Evolutionary conservation across 2,797 vertebrate species (phyloP), one percentile per base, ranked within the genome.

Genomic region (Melopsittacus undulatus): DNA sequence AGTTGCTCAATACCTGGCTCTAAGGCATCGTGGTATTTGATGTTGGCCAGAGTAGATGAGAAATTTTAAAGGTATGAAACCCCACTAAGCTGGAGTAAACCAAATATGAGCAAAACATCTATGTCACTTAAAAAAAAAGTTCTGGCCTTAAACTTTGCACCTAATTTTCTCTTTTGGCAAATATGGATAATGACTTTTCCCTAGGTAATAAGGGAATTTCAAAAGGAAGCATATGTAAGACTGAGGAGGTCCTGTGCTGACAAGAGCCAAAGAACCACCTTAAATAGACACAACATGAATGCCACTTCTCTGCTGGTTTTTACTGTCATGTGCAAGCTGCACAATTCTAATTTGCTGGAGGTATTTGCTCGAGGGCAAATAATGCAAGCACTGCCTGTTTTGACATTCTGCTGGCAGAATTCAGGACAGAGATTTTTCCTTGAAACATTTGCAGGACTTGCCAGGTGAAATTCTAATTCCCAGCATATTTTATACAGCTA

Each of bases 401-500:
- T 46, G 49, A 36, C 49, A 80, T 91, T 51, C 34, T 30, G 21
- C 34, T 66, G 82, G 88, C 85, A 83, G 56, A 72, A 48, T 76
- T 80, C 69, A 51, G 81, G 61, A 23, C 27, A 20, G 59, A 77
- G 66, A 66, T 84, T 87, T 94, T 89, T 73, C 54, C 81, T 89
- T 91, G 85, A 83, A 74, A 89, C 27, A 40, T 89, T 32, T 73
- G n/a, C 36, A 64, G 64, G 54, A 18, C 34, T 72, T 77, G 84
- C 92, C 95, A 91, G 92, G 46, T 91, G 88, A 89, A 94, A 89
- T 83, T 89, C 85, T 66, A 69, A 66, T 54, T 73, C 16, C 74
- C 32, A 0, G 24, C 73, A 64, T 83, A 70, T 11, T 93, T 89
- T 49, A 36, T 69, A 20, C 82, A 87, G 88, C 90, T 94, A 89